A percentile compares a stretch with the other conserved stretches of the same genome.
Evolutionary conservation across 2,797 vertebrate species (phyloP).

Genomic region (Gephyroberyx darwinii): DNA sequence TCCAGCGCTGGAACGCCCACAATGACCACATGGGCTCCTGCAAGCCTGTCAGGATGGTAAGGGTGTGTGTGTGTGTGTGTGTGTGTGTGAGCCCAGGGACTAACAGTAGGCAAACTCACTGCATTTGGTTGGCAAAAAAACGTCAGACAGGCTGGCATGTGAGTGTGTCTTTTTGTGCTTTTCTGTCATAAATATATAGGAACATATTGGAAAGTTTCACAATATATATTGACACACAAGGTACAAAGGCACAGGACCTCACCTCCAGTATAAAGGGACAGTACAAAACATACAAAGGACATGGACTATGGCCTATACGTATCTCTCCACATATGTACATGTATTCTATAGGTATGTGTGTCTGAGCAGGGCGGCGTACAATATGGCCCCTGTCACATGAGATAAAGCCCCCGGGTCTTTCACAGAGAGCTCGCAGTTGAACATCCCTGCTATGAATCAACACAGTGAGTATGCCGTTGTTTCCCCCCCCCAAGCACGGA

Average conservation of each 20-base stretch:
- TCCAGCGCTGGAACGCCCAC: slow-evolving; percentile 90
- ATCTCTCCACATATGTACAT: slow-evolving; percentile 4
- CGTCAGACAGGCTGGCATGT: slow-evolving; percentile 1
- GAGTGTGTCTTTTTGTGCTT: slow-evolving; percentile 10
- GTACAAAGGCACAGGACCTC: slow-evolving; percentile 19
- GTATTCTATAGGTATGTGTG: slow-evolving; percentile 39
- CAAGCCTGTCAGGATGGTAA: slow-evolving; percentile 88
- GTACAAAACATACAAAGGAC: slow-evolving; percentile 5
- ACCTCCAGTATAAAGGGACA: not conserved
- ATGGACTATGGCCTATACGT: not conserved
- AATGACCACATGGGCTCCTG: slow-evolving; percentile 94
- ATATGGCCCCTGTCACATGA: not conserved
- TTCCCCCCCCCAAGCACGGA: slow-evolving; percentile 79
- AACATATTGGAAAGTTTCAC: slow-evolving; percentile 1
- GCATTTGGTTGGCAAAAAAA: not conserved
- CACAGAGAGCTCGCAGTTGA: slow-evolving; percentile 22
- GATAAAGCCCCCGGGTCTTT: slow-evolving; percentile 28
- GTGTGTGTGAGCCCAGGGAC: slow-evolving; percentile 38
- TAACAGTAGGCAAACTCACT: slow-evolving; percentile 15
- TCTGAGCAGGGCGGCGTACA: not conserved
- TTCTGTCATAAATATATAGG: slow-evolving; percentile 17
- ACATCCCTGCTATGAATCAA: slow-evolving; percentile 47
- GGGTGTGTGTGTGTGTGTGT: slow-evolving; percentile 8
- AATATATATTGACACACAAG: not conserved
- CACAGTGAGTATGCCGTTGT: slow-evolving; percentile 41